A percentile compares a stretch with the other conserved stretches of the same genome.
Conservation (phyloP, 1,140 invertebrate species). For the Camponotus floridanus region DNA sequence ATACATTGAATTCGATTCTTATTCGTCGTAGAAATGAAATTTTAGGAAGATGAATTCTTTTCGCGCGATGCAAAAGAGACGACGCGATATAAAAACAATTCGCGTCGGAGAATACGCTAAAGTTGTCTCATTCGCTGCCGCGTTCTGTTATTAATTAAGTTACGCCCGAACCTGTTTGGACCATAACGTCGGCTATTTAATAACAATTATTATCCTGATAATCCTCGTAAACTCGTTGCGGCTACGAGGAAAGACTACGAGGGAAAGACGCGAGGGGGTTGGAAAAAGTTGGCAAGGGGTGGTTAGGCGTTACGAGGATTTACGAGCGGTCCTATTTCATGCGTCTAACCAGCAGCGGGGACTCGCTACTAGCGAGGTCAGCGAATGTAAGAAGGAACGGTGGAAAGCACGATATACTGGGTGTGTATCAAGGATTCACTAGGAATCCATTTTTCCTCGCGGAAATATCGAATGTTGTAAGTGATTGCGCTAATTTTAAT, state of each 20-base stretch:
- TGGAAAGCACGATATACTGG: conserved; percentile 4
- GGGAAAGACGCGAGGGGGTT: background rate
- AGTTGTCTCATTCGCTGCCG: background rate
- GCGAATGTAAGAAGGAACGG: background rate
- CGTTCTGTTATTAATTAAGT: background rate
- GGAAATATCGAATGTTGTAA: background rate
- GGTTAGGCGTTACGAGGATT: conserved; percentile 77
- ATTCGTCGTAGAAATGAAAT: background rate
- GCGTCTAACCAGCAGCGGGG: conserved; percentile 66
- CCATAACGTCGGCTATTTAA: conserved; percentile 67
- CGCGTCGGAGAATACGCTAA: background rate
- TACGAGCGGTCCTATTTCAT: conserved; percentile 76
- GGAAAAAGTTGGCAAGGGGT: conserved; percentile 53
- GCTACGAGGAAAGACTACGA: conserved; percentile 18
- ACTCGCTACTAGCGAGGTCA: conserved; percentile 59
- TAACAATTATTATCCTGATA: conserved; percentile 78
- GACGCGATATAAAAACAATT: background rate
- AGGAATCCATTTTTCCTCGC: background rate
- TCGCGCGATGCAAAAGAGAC: background rate
- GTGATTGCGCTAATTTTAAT: background rate
- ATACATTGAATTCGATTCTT: background rate
- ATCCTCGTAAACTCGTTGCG: conserved; percentile 54
- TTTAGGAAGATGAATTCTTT: background rate
- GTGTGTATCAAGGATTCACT: conserved; percentile 18
- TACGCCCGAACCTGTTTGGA: background rate